phyloP scores from a whole-genome alignment of 23 tunicate genomes.

The Diplosoma virens region DNA sequence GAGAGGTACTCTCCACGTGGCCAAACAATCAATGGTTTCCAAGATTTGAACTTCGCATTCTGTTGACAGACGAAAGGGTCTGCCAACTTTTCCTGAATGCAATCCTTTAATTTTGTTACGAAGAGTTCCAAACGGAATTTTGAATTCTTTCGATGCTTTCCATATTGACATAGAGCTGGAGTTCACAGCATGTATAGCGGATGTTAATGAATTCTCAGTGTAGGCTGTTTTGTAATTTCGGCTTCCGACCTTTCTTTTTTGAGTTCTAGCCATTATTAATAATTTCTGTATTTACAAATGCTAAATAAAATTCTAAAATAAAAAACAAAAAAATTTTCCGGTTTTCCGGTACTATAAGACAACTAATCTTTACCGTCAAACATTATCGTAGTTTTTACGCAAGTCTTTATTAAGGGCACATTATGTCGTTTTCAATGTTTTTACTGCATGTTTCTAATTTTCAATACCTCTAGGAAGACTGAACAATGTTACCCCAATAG shows the following conservation, averaged over 20 bases:
- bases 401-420: no score
- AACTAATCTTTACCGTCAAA: no score
- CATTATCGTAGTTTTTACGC: no score
- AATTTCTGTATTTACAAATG: no score
- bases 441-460: no score
- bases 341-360: no score
- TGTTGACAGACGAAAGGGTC: constrained; percentile 17
- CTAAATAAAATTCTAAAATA: no score
- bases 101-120: neutral
- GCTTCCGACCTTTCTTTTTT: constrained; percentile 12
- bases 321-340: no score
- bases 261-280: constrained; percentile 16
- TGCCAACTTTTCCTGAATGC: constrained; percentile 15
- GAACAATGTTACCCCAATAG: no score
- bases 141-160: constrained; percentile 7
- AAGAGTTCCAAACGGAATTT: constrained; percentile 20
- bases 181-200: neutral
- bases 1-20: constrained; percentile 12
- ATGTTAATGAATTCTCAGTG: neutral
- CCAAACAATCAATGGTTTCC: neutral
- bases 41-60: constrained; percentile 8
- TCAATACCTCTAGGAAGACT: no score
- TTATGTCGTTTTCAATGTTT: no score
- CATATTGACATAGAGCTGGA: neutral
- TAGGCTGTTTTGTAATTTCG: constrained; percentile 2